A percentile compares a stretch with the other conserved stretches of the same genome.
Evolutionary conservation across 2,888 invertebrate species (phyloP).

Genomic region (Sesia apiformis): DNA sequence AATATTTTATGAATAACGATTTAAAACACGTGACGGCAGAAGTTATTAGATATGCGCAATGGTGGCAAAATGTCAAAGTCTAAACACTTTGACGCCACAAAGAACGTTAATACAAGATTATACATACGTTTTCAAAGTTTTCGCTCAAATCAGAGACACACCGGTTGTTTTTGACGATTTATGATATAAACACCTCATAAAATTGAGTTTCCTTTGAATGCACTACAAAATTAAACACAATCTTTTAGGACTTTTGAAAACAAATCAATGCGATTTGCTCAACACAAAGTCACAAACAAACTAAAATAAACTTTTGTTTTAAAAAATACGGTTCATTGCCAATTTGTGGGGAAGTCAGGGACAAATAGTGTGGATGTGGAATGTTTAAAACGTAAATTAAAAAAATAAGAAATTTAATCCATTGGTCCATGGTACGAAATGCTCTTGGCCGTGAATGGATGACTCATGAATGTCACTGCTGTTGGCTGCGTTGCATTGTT

Average conservation of each 20-base stretch:
- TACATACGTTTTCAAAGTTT: not conserved
- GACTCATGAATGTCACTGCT: not conserved
- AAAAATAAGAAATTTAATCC: not conserved
- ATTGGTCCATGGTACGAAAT: not conserved
- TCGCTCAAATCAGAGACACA: not conserved
- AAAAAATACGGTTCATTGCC: constrained; percentile 6
- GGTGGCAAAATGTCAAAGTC: too few species aligned
- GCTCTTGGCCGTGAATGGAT: not conserved
- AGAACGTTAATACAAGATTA: too few species aligned
- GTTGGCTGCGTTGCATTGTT: not conserved
- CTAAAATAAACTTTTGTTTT: constrained; percentile 1
- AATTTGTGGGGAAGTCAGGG: constrained; percentile 9
- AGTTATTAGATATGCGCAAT: too few species aligned
- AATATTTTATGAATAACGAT: too few species aligned
- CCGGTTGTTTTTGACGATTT: too few species aligned
- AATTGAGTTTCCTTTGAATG: too few species aligned
- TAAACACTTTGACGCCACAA: too few species aligned
- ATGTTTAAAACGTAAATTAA: not conserved
- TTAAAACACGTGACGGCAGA: too few species aligned
- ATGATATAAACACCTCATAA: too few species aligned
- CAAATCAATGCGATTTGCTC: not conserved
- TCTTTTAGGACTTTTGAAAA: not conserved
- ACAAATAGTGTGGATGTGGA: not conserved
- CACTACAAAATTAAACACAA: too few species aligned
- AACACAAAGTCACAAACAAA: not conserved